Evolutionary conservation across 1,140 invertebrate species (phyloP), one percentile per base, ranked within the genome.

Genomic region (Ylistrum balloti): DNA sequence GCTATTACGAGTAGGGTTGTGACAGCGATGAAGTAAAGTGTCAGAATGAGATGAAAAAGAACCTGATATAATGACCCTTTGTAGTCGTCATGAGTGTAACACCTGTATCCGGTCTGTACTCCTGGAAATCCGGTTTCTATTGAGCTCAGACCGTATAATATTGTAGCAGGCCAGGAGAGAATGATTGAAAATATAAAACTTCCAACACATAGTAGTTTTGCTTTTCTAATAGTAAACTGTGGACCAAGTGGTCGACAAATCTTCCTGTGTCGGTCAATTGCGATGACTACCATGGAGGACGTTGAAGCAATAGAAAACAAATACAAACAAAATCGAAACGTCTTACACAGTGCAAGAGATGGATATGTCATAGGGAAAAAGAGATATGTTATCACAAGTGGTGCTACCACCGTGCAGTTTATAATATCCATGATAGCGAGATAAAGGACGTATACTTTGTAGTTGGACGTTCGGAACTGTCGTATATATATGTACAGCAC

Each of bases 351-450:
- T 0, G 87, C 28, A 2, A 86, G 87, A 0, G 92, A 93, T 0
- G 91, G 88, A 56, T 94, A 94, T 2, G 90, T 93, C 33, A 93
- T 89, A 22, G 92, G 90, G 33, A 91, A 93, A 33, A 93, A 86
- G 41, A 94, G 89, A 86, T 95, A 93, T 7, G 90, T 89, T 17
- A 95, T 93, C 74, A 93, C 93, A 17, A 92, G 87, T 0, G 93
- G 93, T 38, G 94, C 93, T 32, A 91, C 91, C 15, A 94, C 85
- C 17, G 86, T 34, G 85, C 93, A 92, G n/a, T 91, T 92, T 32
- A 92, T 85, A 0, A 95, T 88, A 35, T 95, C 93, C 32, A 93
- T 87, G n/a, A 92, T 88, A 0, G 94, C 92, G 5, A 95, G 88
- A 34, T 91, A 93, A 0, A 94, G 87, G 34, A 94, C 91, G 56